A percentile compares a stretch with the other conserved stretches of the same genome.
Evolutionary conservation across 2,888 invertebrate species (phyloP).

Genomic region (Aethes cnicana): DNA sequence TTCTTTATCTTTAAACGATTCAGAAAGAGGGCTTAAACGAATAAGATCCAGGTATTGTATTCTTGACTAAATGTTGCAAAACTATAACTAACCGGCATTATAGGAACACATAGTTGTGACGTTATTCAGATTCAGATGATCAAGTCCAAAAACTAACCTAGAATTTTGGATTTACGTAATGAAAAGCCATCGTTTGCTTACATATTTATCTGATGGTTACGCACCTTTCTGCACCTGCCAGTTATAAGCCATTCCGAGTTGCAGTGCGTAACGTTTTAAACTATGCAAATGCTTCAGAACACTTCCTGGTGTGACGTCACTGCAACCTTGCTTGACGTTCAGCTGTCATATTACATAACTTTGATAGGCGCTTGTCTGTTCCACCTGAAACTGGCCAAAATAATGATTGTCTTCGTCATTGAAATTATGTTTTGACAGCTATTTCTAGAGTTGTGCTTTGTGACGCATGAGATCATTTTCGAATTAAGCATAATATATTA

Average conservation of each 20-base stretch:
- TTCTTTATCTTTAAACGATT: too few species aligned
- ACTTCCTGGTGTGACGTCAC: conserved; percentile 30
- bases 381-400: conserved; percentile 20
- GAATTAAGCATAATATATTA: too few species aligned
- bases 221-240: conserved; percentile 22
- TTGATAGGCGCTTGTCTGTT: conserved; percentile 18
- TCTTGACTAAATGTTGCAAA: too few species aligned
- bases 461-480: too few species aligned
- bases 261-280: conserved; percentile 27
- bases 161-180: conserved; percentile 21
- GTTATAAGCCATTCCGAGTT: conserved; percentile 15
- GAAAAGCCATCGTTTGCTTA: conserved; percentile 15
- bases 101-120: too few species aligned
- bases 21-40: too few species aligned
- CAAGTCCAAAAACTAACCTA: neutral
- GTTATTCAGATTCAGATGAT: too few species aligned
- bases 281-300: conserved; percentile 24
- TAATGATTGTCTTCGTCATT: conserved; percentile 13
- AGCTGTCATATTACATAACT: conserved; percentile 24
- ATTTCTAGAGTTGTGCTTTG: too few species aligned
- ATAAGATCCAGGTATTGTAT: too few species aligned
- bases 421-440: conserved; percentile 12
- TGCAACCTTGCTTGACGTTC: conserved; percentile 27
- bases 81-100: too few species aligned
- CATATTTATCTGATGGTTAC: conserved; percentile 21